A percentile compares a stretch with the other conserved stretches of the same genome.
Conservation (phyloP, 2,888 invertebrate genomes). For the Tetanocera ferruginea region DNA sequence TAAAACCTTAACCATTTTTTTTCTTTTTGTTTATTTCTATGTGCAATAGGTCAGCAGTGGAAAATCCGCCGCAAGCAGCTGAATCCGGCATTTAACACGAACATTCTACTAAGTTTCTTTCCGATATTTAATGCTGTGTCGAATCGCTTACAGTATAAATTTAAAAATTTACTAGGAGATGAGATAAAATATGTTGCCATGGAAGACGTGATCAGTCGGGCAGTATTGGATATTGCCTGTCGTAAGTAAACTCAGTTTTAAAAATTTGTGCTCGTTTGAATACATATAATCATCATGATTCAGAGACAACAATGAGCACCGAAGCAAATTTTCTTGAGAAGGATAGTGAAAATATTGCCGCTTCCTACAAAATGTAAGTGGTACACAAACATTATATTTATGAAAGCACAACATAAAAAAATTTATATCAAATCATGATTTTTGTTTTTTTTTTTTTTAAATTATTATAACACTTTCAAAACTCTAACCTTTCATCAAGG, state of each 20-base stretch:
- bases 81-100: constrained; percentile 65
- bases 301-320: constrained; percentile 67
- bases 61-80: constrained; percentile 64
- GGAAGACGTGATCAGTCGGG: constrained; percentile 65
- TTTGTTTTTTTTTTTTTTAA: background rate
- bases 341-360: constrained; percentile 63
- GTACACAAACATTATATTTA: background rate
- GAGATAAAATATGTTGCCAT: constrained; percentile 57
- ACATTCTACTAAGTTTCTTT: constrained; percentile 62
- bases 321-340: constrained; percentile 62
- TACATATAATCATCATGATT: background rate
- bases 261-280: background rate
- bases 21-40: no score
- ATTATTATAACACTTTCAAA: background rate
- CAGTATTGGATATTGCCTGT: constrained; percentile 65
- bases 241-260: constrained; percentile 55
- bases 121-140: constrained; percentile 63
- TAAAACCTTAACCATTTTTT: no score
- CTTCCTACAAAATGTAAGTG: constrained; percentile 62
- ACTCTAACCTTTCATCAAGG: constrained; percentile 44
- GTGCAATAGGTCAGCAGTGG: constrained; percentile 61
- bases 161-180: constrained; percentile 55
- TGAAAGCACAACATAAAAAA: background rate
- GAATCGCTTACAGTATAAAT: constrained; percentile 58
- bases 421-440: no score